Base-by-base conservation (phyloP, 2,888 invertebrate species). In the Patella caerulea region DNA sequence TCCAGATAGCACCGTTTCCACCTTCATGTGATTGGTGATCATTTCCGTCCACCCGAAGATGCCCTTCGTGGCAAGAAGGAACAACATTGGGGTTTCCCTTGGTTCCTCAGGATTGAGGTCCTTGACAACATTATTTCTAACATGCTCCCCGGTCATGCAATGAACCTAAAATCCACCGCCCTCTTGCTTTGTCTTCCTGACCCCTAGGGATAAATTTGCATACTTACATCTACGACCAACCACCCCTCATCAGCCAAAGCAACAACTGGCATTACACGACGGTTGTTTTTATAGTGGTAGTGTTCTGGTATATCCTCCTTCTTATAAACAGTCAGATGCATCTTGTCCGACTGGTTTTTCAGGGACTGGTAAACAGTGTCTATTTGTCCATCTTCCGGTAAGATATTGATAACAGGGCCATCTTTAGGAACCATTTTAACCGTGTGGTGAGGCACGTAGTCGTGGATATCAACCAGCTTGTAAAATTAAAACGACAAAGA, bases 201-300 rank as follows among this genome's bases (percentile, higher is more conserved):
- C 45, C 45, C 45, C 45, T 9, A 45, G 45, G 9, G 9, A 17
- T 59, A 17, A 2, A 72, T 2, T 29, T 12, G 15, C 55, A 65
- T 15, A 78, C 83, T 79, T 78, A 88, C 88, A 82, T 74, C 79
- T 3, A 81, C 80, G 24, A 89, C 81, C 11, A 79, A 93, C 90
- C 94, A 95, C 17, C 94, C 94, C 54, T 93, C 91, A 82, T 94
- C 93, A 0, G 95, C 94, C 54, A 94, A 92, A 1, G 94, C 91
- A 74, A 95, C 91, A 80, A 95, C 93, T 0, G 94, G 94, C 34
- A 94, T 93, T 17, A 94, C 92, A 73, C 95, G 91, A 14, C 91
- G 86, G 85, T 93, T 94, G 82, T 95, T 93, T 75, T 92, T 93
- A 84, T 94, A 95, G 88, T 95, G 94, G 93, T 94, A 95, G 29